phyloP scores from a whole-genome alignment of 2,113 vertebrate species.

The Corvus cornix region DNA sequence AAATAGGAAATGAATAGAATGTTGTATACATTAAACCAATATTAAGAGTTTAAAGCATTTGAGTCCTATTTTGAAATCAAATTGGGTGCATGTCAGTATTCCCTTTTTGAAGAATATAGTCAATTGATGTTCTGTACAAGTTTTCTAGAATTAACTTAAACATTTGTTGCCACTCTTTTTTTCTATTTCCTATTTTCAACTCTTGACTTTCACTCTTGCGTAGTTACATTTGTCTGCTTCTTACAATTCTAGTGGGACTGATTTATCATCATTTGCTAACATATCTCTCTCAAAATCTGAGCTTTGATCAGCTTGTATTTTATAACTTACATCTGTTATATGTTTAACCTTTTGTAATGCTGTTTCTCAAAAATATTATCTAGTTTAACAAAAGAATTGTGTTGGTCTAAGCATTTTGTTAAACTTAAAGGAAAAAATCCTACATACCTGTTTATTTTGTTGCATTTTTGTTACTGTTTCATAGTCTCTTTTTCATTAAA shows the following conservation, averaged over 20 bases:
- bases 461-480: constrained; percentile 32
- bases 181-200: constrained; percentile 57
- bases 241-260: constrained; percentile 92
- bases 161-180: constrained; percentile 83
- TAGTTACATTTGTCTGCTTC: constrained; percentile 90
- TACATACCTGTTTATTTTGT: constrained; percentile 8
- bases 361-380: constrained; percentile 92
- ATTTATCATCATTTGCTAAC: constrained; percentile 99
- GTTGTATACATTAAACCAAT: not conserved
- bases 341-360: constrained; percentile 96
- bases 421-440: not conserved
- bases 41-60: constrained; percentile 42
- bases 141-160: constrained; percentile 82
- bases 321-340: constrained; percentile 99
- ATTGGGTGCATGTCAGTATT: constrained; percentile 72
- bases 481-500: constrained; percentile 10
- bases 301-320: constrained; percentile 99
- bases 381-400: constrained; percentile 83
- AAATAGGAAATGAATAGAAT: not conserved
- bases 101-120: constrained; percentile 61
- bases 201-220: constrained; percentile 78
- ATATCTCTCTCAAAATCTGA: constrained; percentile 91
- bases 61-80: constrained; percentile 50
- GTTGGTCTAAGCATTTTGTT: constrained; percentile 76
- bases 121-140: constrained; percentile 70